phyloP scores from a whole-genome alignment of 1,140 invertebrate species.

The Ditylenchus dipsaci region DNA sequence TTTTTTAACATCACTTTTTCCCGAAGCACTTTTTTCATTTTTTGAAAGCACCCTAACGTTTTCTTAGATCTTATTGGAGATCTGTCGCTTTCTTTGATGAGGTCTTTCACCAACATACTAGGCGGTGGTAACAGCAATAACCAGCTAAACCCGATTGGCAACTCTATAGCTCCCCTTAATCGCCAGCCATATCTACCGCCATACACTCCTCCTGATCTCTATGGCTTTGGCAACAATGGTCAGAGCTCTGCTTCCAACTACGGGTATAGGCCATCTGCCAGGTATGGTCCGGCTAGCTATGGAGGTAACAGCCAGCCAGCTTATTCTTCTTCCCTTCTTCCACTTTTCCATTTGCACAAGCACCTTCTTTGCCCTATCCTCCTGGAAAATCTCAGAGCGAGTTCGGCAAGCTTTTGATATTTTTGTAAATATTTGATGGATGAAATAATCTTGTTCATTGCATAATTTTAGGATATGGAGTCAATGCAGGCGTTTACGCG shows the following conservation, averaged over 20 bases:
- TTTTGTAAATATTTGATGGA: not conserved
- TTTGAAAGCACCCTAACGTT: not conserved
- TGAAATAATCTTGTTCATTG: not conserved
- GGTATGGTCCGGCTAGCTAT: not conserved
- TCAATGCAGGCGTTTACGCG: constrained; percentile 9
- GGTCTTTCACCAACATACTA: not conserved
- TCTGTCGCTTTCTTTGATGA: not conserved
- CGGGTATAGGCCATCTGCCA: not conserved
- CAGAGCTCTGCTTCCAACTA: not conserved
- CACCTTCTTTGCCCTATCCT: not conserved
- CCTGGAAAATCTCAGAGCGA: not conserved
- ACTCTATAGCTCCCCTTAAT: too few species aligned
- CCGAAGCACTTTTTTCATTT: not conserved
- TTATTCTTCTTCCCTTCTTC: not conserved
- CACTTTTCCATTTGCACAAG: not conserved
- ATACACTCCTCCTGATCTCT: not conserved
- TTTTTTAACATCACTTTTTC: not conserved
- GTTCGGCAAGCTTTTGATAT: not conserved
- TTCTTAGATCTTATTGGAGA: not conserved
- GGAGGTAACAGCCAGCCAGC: not conserved
- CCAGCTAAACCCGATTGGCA: too few species aligned
- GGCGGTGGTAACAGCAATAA: not conserved
- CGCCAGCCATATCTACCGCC: too few species aligned
- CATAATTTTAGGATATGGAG: constrained; percentile 10
- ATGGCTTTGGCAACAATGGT: not conserved